A percentile compares a stretch with the other conserved stretches of the same genome.
Evolutionary conservation across 2,888 invertebrate species (phyloP).

Genomic region (Himalopsyche japonica): DNA sequence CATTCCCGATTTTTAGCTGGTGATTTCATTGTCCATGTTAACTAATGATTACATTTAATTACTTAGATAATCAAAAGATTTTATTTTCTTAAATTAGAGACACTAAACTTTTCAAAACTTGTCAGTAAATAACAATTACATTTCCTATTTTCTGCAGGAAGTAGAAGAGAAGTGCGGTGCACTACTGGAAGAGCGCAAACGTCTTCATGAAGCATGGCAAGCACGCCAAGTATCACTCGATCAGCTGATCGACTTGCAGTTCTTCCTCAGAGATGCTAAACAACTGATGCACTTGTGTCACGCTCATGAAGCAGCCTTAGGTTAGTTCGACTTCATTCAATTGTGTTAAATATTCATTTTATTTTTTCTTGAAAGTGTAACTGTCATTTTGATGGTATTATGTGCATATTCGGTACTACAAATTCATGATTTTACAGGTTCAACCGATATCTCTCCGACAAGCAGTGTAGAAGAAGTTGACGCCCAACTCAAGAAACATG

Average conservation of each 20-base stretch:
- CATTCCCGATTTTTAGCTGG: background rate
- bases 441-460: constrained; percentile 69
- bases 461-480: constrained; percentile 84
- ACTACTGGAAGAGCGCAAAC: constrained; percentile 76
- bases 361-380: no score
- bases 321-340: constrained; percentile 43
- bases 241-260: constrained; percentile 90
- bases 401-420: background rate
- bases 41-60: no score
- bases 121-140: no score
- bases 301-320: constrained; percentile 81
- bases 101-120: no score
- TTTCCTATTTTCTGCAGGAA: constrained; percentile 53
- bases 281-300: constrained; percentile 87
- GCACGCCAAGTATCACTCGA: constrained; percentile 85
- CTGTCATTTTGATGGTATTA: no score
- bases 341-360: no score
- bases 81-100: no score
- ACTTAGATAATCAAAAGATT: no score
- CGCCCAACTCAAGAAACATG: constrained; percentile 88
- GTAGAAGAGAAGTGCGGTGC: constrained; percentile 79
- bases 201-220: constrained; percentile 84
- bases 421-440: constrained; percentile 11
- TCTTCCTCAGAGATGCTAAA: constrained; percentile 92
- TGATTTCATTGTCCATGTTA: background rate